Conservation (phyloP, 2,797 vertebrate genomes). For the Malurus splendens region DNA sequence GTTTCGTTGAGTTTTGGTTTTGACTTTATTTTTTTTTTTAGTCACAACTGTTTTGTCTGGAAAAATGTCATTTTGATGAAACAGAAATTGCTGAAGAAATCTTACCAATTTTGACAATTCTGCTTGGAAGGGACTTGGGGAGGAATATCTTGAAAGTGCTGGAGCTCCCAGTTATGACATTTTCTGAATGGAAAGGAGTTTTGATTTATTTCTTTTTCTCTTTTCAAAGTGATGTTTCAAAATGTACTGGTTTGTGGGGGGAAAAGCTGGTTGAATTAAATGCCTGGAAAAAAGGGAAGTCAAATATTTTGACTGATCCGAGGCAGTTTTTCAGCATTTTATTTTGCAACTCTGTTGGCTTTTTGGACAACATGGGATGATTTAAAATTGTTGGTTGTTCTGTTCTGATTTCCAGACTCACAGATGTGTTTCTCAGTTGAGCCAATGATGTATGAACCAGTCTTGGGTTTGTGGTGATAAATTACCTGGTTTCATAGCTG, state of each 20-base stretch:
- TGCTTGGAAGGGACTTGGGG: background rate
- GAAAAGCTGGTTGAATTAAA: background rate
- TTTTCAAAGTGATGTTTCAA: slow-evolving; percentile 19
- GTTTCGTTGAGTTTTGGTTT: background rate
- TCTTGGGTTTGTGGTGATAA: slow-evolving; percentile 16
- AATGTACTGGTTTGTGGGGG: background rate
- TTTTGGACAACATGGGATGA: background rate
- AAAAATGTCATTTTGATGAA: slow-evolving; percentile 33
- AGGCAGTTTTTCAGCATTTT: background rate
- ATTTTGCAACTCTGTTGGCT: slow-evolving; percentile 17
- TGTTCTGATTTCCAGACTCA: background rate
- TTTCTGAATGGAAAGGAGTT: slow-evolving; percentile 22
- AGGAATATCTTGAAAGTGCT: slow-evolving; percentile 11
- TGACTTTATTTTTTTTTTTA: background rate
- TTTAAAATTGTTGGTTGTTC: slow-evolving; percentile 4
- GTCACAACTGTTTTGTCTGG: slow-evolving; percentile 20
- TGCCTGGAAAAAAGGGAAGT: background rate
- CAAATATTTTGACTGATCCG: background rate
- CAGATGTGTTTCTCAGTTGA: slow-evolving; percentile 13
- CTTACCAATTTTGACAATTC: slow-evolving; percentile 8
- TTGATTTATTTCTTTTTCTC: slow-evolving; percentile 21
- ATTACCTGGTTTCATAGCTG: slow-evolving; percentile 28
- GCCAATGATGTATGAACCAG: background rate
- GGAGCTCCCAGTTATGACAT: slow-evolving; percentile 17
- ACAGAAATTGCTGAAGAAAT: slow-evolving; percentile 31